Base-by-base conservation (phyloP, 2,888 invertebrate genomes). In the Torymus aiolomorphi region DNA sequence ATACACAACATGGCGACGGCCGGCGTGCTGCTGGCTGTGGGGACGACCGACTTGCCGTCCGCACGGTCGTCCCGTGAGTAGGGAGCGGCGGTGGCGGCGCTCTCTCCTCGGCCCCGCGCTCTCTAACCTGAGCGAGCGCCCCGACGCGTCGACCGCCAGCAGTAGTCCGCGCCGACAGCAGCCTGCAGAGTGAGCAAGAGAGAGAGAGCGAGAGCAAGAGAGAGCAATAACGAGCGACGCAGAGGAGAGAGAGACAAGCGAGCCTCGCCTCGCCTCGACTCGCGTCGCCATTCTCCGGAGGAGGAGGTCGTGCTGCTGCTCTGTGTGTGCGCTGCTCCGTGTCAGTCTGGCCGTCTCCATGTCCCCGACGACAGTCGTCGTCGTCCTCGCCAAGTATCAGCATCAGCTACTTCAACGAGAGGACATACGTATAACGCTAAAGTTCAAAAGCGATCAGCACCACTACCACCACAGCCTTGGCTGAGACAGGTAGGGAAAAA, bases 1-100 rank as follows among this genome's bases (percentile, higher is more conserved):
- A 5, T 42, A 42, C 42, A 42, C 42, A 79, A 79, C 69, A 79
- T 79, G 79, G 79, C 79, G 80, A 56, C 76, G 71, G 54, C 70
- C 73, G 67, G 67, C 62, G 63, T 67, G 66, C 51, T 72, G 72
- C 65, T 57, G 57, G 24, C n/a, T 11, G 49, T 51, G 51, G 66
- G 11, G 16, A 69, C 69, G 65, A 16, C 56, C 67, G 14, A 67
- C 2, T 16, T 1, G 24, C 67, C 13, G 67, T 13, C 66, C 20
- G 61, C 51, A 2, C 18, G 16, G 56, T n/a, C 54, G 24, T 57
- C 18, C 42, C 18, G 70, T 16, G 18, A 59, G 49, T 42, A 49
- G 56, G 59, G 14, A 16, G 73, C 63, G 49, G 73, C 18, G 56
- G 73, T 51, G 24, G 73, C 56, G 24, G 65, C 42, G 42, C 42